A percentile compares a stretch with the other conserved stretches of the same genome.
phyloP scores from a whole-genome alignment of 2,797 vertebrate genomes.

The Borostomias antarcticus region DNA sequence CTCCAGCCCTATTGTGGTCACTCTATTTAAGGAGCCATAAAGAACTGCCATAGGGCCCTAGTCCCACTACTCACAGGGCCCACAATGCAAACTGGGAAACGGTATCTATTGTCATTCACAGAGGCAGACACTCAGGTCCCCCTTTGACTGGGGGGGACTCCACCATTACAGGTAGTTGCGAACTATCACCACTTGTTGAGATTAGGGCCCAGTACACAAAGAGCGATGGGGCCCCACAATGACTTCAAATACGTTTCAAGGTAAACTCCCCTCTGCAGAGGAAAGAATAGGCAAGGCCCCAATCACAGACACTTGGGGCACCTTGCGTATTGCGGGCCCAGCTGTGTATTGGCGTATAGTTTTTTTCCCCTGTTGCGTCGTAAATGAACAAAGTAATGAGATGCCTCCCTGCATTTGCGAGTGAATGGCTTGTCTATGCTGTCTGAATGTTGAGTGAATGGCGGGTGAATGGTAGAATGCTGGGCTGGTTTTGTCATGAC shows the following conservation, averaged over 20 bases:
- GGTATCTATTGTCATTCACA: slow-evolving; percentile 78
- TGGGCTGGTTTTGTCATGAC: slow-evolving; percentile 34
- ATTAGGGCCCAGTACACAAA: slow-evolving; percentile 75
- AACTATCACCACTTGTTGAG: slow-evolving; percentile 77
- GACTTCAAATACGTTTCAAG: slow-evolving; percentile 83
- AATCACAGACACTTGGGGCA: slow-evolving; percentile 57
- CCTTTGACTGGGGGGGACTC: slow-evolving; percentile 68
- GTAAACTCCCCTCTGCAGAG: slow-evolving; percentile 72
- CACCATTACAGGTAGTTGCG: slow-evolving; percentile 82
- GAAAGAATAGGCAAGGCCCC: slow-evolving; percentile 56
- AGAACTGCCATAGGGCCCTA: slow-evolving; percentile 65
- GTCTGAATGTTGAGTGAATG: slow-evolving; percentile 34
- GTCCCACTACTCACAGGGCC: slow-evolving; percentile 54
- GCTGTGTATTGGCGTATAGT: slow-evolving; percentile 76
- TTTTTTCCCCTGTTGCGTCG: slow-evolving; percentile 47
- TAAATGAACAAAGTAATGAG: slow-evolving; percentile 72
- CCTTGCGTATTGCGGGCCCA: slow-evolving; percentile 72
- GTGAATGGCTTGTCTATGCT: too few species aligned
- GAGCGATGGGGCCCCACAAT: slow-evolving; percentile 72
- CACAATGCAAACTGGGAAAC: slow-evolving; percentile 74
- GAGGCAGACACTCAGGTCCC: slow-evolving; percentile 70
- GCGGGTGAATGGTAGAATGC: slow-evolving; percentile 48
- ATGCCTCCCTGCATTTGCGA: slow-evolving; percentile 60
- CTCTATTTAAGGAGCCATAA: slow-evolving; percentile 69
- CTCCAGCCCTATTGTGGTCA: slow-evolving; percentile 47